Percentiles rank a stretch among this genome's conserved stretches.
Conservation (phyloP, 53 echinoderm and acorn worm genomes). For the Echinarachnius parma region DNA sequence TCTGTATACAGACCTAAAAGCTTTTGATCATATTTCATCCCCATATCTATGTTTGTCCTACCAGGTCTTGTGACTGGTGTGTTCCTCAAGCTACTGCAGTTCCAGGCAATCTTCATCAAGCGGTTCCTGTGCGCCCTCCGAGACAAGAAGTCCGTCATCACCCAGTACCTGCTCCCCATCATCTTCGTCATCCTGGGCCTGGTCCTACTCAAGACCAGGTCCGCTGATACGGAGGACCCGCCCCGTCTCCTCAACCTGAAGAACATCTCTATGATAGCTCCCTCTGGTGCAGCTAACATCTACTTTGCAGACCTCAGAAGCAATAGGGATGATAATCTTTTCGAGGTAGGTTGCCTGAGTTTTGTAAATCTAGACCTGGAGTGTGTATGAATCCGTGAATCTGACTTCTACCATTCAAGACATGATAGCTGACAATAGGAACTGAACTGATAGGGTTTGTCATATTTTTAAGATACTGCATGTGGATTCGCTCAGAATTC, state of each 20-base stretch:
- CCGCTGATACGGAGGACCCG: slow-evolving; percentile 46
- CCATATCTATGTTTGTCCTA: no score
- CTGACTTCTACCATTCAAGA: no score
- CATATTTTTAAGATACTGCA: neutral
- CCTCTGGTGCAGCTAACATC: slow-evolving; percentile 36
- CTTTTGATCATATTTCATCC: neutral
- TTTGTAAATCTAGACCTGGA: neutral
- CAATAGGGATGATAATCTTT: slow-evolving; percentile 1
- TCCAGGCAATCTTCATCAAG: slow-evolving; percentile 85
- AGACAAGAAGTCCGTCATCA: slow-evolving; percentile 84
- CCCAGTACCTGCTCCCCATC: slow-evolving; percentile 84
- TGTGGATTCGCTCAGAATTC: no score
- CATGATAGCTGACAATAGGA: no score
- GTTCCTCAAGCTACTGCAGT: slow-evolving; percentile 73
- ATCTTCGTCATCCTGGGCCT: slow-evolving; percentile 85
- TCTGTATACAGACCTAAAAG: neutral
- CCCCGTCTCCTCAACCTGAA: slow-evolving; percentile 60
- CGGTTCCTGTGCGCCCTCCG: slow-evolving; percentile 75
- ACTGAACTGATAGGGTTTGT: no score
- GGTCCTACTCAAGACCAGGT: slow-evolving; percentile 61
- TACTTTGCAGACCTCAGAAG: slow-evolving; percentile 73
- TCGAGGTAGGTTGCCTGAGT: slow-evolving; percentile 37
- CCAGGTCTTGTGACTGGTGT: slow-evolving; percentile 70
- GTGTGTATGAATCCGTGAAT: no score
- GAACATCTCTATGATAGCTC: slow-evolving; percentile 60